Conservation (phyloP, 2,888 invertebrate genomes). For the Zele albiditarsus region DNA sequence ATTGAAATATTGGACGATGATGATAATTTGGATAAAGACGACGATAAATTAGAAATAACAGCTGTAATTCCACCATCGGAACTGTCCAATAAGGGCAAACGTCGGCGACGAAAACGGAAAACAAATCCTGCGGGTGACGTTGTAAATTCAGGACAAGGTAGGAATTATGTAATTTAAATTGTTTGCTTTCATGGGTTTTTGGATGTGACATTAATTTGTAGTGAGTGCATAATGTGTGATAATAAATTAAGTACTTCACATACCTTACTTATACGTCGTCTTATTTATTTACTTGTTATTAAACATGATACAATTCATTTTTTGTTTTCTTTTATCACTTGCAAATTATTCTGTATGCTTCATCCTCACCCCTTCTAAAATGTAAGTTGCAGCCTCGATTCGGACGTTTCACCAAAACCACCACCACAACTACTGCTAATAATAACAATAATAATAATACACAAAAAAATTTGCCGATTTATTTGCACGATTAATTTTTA, state of each 20-base stretch:
- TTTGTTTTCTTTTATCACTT: neutral
- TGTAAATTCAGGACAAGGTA: constrained; percentile 15
- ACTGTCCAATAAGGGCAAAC: neutral
- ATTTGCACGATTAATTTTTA: neutral
- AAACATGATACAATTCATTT: neutral
- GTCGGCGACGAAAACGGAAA: constrained; percentile 14
- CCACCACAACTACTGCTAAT: too few species aligned
- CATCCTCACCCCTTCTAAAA: neutral
- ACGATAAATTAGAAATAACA: neutral
- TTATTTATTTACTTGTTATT: neutral
- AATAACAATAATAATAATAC: too few species aligned
- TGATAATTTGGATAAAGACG: neutral
- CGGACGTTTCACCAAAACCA: constrained; percentile 24
- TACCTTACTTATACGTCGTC: neutral
- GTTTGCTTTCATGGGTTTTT: neutral
- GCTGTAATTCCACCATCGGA: neutral
- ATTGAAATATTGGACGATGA: neutral
- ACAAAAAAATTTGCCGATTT: too few species aligned
- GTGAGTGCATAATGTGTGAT: neutral
- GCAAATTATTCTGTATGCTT: neutral
- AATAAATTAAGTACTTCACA: neutral
- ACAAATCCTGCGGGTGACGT: neutral
- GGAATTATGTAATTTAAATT: neutral
- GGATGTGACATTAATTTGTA: neutral
- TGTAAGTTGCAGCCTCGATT: constrained; percentile 45